These are phyloP conservation scores for Clavelina lepadiformis DNA, from an alignment of 23 tunicate species.

Conservation along the genomic window DNA sequence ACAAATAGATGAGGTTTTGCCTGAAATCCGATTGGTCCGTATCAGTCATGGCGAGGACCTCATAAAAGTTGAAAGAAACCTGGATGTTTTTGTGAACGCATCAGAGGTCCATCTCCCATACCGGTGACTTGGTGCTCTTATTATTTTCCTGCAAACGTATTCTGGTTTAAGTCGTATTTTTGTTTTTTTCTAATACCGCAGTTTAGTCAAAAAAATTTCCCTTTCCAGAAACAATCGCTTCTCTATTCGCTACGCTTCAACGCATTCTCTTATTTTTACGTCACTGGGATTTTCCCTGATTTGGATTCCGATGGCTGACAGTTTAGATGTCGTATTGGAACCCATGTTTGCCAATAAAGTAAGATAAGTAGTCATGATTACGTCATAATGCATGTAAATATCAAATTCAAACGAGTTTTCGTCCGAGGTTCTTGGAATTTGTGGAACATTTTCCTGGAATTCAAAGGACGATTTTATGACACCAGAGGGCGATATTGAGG, in stretches of 20 bases:
- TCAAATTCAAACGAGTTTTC: neutral
- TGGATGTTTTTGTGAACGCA: conserved; percentile 21
- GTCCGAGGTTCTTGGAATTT: conserved; percentile 47
- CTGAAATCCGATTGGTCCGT: no score
- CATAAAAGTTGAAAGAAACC: conserved; percentile 9
- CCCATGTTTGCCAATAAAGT: conserved; percentile 54
- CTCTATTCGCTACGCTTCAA: conserved; percentile 34
- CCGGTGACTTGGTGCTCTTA: no score
- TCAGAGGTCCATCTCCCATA: conserved; percentile 16
- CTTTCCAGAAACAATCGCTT: conserved; percentile 30
- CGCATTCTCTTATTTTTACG: conserved; percentile 28
- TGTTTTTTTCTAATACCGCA: no score
- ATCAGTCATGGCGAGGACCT: neutral
- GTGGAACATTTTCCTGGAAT: conserved; percentile 85
- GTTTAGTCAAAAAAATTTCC: neutral
- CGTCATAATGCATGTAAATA: neutral
- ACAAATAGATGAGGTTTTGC: no score
- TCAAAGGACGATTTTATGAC: conserved; percentile 57
- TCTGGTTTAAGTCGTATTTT: no score
- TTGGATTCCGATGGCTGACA: conserved; percentile 49
- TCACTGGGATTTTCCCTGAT: conserved; percentile 26
- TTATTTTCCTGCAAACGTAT: no score
- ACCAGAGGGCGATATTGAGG: conserved; percentile 56
- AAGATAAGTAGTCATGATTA: neutral
- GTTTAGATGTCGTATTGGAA: conserved; percentile 25